phyloP scores from a whole-genome alignment of 1,140 invertebrate genomes.

The Gryon sp. region DNA sequence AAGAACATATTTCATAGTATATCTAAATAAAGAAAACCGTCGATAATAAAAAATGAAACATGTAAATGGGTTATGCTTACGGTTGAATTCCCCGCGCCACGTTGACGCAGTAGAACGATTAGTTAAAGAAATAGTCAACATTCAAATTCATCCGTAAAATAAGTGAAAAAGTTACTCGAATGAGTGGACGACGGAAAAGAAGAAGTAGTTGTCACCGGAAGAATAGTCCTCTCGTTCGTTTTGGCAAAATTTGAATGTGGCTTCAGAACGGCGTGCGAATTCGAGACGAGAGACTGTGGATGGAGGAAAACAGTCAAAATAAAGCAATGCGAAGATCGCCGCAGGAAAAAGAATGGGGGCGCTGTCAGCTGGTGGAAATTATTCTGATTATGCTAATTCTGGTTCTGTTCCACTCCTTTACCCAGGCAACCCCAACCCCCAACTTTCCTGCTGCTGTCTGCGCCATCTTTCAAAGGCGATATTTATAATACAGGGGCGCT shows the following conservation, averaged over 20 bases:
- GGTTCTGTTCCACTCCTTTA: slow-evolving; percentile 80
- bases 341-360: slow-evolving; percentile 79
- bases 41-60: slow-evolving; percentile 64
- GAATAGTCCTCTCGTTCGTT: slow-evolving; percentile 61
- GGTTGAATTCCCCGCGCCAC: slow-evolving; percentile 58
- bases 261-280: slow-evolving; percentile 70
- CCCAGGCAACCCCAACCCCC: slow-evolving; percentile 73
- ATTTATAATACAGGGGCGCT: slow-evolving; percentile 80
- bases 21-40: slow-evolving; percentile 45
- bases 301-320: slow-evolving; percentile 77
- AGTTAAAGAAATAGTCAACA: slow-evolving; percentile 57
- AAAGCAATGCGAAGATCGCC: slow-evolving; percentile 78
- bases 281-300: slow-evolving; percentile 69
- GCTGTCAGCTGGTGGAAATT: slow-evolving; percentile 81
- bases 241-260: slow-evolving; percentile 66
- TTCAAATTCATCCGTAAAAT: slow-evolving; percentile 60
- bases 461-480: slow-evolving; percentile 80
- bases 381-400: slow-evolving; percentile 82
- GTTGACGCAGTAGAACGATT: slow-evolving; percentile 61
- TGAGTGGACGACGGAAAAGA: slow-evolving; percentile 56
- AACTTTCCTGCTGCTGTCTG: slow-evolving; percentile 77
- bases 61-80: slow-evolving; percentile 66
- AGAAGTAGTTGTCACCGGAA: slow-evolving; percentile 55
- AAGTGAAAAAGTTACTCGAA: slow-evolving; percentile 62
- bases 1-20: no score